Conservation (phyloP, 64 coral and sea anemone species). For the Orbicella faveolata region DNA sequence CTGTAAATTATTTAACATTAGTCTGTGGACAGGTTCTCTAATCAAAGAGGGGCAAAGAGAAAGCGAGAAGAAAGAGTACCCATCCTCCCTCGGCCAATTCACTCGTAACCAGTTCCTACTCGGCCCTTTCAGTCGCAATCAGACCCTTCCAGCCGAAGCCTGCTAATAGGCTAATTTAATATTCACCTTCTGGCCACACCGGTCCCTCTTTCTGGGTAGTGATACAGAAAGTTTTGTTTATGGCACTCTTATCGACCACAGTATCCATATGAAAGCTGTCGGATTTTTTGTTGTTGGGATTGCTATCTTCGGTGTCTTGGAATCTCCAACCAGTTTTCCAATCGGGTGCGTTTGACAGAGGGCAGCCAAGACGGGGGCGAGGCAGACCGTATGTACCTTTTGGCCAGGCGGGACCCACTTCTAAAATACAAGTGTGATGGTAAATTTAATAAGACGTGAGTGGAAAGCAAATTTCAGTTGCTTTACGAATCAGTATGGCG, state of each 20-base stretch:
- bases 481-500: no score
- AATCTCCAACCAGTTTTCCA: conserved; percentile 53
- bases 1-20: no score
- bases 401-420: conserved; percentile 7
- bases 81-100: no score
- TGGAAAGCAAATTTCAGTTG: no score
- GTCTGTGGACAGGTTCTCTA: not conserved
- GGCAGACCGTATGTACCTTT: conserved; percentile 39
- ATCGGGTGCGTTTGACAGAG: not conserved
- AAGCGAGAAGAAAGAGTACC: no score
- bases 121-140: no score
- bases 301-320: conserved; percentile 54
- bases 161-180: no score
- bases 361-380: conserved; percentile 34
- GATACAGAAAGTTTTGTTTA: conserved; percentile 49
- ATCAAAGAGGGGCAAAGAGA: no score
- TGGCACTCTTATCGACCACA: not conserved
- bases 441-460: no score
- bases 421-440: no score
- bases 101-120: no score
- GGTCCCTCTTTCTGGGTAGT: not conserved
- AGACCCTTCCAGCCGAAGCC: no score
- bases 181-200: conserved; percentile 41
- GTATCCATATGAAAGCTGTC: conserved; percentile 36
- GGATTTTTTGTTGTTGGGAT: not conserved